Base-by-base conservation (phyloP, 2,113 vertebrate species). In the Sphaerodactylus townsendi region DNA sequence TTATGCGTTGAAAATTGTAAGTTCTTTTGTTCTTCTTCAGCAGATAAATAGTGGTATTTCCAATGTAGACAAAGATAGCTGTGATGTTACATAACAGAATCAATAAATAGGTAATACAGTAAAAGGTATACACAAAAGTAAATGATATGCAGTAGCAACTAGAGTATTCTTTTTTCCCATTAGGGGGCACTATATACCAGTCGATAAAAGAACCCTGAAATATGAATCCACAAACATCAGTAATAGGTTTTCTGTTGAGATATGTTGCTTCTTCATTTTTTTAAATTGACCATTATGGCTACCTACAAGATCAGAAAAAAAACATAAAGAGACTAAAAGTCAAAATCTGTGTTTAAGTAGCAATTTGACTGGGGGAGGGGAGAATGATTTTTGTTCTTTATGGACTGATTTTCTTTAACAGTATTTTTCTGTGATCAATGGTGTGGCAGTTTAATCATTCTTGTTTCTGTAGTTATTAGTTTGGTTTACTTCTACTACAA, bases 111-210 rank as follows among this genome's bases (percentile, higher is more conserved):
- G 19, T 19, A 53, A 44, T 44, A 44, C 44, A 44, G 44, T 44
- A 44, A 44, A 44, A 44, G 44, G 44, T 44, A 44, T 44, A 44
- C 44, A 62, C 59, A 44, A 74, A 3, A 50, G n/a, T 53, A 28
- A 56, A 41, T 65, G 28, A 2, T n/a, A 23, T 5, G 4, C 46
- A 50, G 19, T 71, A 10, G 37, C 13, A 46, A 74, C 10, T 13
- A 41, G 17, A 65, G 15, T 66, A 62, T 71, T 81, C 35, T 44
- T 48, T 23, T 77, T 19, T 70, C 62, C 76, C 83, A 79, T 41
- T 71, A 78, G 83, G 23, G 66, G 83, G 83, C 83, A 85, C 77
- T 71, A 25, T 84, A 78, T 62, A 76, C 50, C 62, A 84, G 17
- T 30, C 2, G 7, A 25, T 66, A 82, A 64, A 41, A 6, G 41